Conservation (phyloP, 1,140 invertebrate species). For the Armadillidium nasatum region DNA sequence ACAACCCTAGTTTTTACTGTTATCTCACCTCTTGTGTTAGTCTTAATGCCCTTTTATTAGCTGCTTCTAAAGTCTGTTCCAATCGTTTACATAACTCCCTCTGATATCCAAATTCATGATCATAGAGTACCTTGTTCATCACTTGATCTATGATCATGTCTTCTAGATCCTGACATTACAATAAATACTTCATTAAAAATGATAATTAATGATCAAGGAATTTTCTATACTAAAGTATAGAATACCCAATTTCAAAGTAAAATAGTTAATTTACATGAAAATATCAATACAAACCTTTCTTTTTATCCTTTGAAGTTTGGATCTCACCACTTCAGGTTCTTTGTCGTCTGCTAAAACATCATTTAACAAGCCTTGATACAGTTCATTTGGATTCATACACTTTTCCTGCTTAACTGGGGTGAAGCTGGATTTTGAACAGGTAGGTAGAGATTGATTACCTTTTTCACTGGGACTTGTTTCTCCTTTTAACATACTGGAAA, state of each 20-base stretch:
- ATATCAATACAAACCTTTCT: neutral
- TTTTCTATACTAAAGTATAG: too few relatives aligned
- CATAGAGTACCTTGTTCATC: conserved; percentile 65
- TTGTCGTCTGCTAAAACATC: neutral
- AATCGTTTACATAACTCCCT: conserved; percentile 60
- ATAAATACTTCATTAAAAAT: too few relatives aligned
- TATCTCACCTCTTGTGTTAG: conserved; percentile 63
- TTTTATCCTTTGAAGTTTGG: neutral
- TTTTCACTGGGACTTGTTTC: too few relatives aligned
- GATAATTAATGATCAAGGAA: too few relatives aligned
- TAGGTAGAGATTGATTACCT: too few relatives aligned
- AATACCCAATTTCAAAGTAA: neutral
- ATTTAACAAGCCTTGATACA: neutral
- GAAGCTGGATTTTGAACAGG: too few relatives aligned
- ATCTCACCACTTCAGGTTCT: neutral
- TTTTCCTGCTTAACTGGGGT: neutral
- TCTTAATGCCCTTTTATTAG: conserved; percentile 59
- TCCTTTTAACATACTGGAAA: too few relatives aligned
- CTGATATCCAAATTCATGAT: conserved; percentile 63
- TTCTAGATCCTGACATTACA: conserved; percentile 58
- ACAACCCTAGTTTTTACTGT: too few relatives aligned
- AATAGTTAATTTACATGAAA: neutral
- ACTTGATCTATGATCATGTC: conserved; percentile 68
- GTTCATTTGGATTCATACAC: neutral
- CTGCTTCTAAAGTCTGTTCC: conserved; percentile 59